Evolutionary conservation across 2,888 invertebrate genomes (phyloP).

Genomic region (Agrotis clavis): DNA sequence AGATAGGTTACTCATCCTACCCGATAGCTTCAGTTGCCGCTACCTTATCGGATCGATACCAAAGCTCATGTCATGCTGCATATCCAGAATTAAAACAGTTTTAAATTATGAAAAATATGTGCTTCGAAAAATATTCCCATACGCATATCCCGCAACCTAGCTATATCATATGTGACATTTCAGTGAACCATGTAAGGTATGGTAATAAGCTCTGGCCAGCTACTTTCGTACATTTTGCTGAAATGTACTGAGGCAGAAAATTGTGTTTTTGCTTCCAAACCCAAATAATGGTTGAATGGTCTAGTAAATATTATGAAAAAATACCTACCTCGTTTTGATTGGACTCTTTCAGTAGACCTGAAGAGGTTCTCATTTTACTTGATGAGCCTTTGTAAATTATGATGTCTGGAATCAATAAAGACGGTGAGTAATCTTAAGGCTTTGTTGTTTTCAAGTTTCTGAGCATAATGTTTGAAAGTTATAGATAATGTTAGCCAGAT

Average conservation of each 20-base stretch:
- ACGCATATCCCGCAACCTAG: constrained; percentile 29
- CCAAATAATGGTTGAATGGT: constrained; percentile 30
- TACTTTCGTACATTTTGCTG: constrained; percentile 48
- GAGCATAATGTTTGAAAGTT: not conserved
- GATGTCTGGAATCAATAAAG: constrained; percentile 12
- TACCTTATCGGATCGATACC: not conserved
- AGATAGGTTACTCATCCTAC: not conserved
- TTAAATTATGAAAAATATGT: not conserved
- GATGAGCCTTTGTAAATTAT: constrained; percentile 1
- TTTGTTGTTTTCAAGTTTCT: not conserved
- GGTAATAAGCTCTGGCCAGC: constrained; percentile 48
- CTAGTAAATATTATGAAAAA: constrained; percentile 38
- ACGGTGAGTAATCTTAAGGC: not conserved
- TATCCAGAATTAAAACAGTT: not conserved
- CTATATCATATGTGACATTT: constrained; percentile 52
- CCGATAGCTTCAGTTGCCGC: not conserved
- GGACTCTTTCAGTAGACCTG: constrained; percentile 1
- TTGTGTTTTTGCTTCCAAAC: constrained; percentile 49
- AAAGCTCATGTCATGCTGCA: constrained; percentile 1
- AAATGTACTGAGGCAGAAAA: constrained; percentile 55
- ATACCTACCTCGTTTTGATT: constrained; percentile 32
- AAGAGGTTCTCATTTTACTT: constrained; percentile 19
- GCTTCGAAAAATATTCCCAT: constrained; percentile 11
- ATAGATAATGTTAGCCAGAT: no score
- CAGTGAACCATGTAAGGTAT: constrained; percentile 44